phyloP scores from a whole-genome alignment of 2,888 invertebrate species.

The Disparrhopalites patrizii region DNA sequence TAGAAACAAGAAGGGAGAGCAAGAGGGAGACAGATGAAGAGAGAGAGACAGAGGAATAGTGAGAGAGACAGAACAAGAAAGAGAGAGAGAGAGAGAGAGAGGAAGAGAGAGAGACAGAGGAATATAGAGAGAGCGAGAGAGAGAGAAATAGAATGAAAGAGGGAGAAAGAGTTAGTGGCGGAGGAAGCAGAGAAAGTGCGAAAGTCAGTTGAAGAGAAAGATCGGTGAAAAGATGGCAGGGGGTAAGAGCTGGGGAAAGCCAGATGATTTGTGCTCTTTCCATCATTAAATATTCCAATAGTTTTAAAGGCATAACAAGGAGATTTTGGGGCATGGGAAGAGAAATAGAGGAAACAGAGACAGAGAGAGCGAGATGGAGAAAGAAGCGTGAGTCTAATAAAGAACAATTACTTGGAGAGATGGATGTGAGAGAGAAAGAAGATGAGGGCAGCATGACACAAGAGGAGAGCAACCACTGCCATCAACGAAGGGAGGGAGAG shows the following conservation, averaged over 20 bases:
- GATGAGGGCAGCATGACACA: too few species aligned
- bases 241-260: neutral
- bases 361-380: neutral
- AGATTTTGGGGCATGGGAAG: too few species aligned
- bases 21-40: too few species aligned
- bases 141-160: too few species aligned
- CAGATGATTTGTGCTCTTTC: neutral
- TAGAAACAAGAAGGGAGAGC: too few species aligned
- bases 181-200: too few species aligned
- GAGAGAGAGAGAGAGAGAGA: neutral
- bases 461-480: too few species aligned
- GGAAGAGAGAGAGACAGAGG: neutral
- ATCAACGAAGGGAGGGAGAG: neutral
- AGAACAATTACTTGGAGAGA: slow-evolving; percentile 4
- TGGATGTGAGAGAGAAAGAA: neutral
- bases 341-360: slow-evolving; percentile 1
- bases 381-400: neutral
- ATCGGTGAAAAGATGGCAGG: neutral
- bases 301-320: too few species aligned
- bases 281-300: slow-evolving; percentile 4
- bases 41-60: too few species aligned
- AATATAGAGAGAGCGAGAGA: too few species aligned
- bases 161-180: too few species aligned
- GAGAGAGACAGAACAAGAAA: too few species aligned
- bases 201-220: neutral